phyloP scores from a whole-genome alignment of 2,113 vertebrate genomes.

The Rallus limicola region DNA sequence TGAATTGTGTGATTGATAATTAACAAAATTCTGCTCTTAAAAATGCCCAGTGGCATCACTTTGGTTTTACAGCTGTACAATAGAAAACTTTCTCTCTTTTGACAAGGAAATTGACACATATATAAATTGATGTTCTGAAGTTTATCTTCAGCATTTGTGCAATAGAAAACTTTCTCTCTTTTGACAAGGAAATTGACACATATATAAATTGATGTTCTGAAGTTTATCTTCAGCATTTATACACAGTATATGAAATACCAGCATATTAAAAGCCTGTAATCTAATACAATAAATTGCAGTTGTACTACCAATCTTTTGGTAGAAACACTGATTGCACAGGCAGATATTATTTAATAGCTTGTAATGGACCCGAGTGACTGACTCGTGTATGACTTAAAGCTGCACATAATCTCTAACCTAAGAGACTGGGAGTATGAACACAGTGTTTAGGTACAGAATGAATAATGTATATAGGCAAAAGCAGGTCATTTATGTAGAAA shows the following conservation, averaged over 20 bases:
- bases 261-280: not conserved
- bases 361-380: not conserved
- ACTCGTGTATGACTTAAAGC: not conserved
- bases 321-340: not conserved
- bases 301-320: not conserved
- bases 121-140: no score
- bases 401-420: not conserved
- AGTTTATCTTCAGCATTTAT: not conserved
- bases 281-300: not conserved
- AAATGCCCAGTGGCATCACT: not conserved
- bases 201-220: not conserved
- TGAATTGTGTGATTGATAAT: not conserved
- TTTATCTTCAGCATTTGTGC: no score
- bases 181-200: not conserved
- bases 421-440: not conserved
- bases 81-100: not conserved
- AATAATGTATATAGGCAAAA: not conserved
- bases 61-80: not conserved
- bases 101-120: not conserved
- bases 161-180: not conserved
- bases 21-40: not conserved
- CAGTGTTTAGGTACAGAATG: not conserved
- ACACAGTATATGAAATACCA: not conserved
- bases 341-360: not conserved
- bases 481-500: not conserved